Percentiles rank a stretch among this genome's conserved stretches.
phyloP scores from a whole-genome alignment of 2,113 vertebrate genomes.

The Actenoides hombroni region DNA sequence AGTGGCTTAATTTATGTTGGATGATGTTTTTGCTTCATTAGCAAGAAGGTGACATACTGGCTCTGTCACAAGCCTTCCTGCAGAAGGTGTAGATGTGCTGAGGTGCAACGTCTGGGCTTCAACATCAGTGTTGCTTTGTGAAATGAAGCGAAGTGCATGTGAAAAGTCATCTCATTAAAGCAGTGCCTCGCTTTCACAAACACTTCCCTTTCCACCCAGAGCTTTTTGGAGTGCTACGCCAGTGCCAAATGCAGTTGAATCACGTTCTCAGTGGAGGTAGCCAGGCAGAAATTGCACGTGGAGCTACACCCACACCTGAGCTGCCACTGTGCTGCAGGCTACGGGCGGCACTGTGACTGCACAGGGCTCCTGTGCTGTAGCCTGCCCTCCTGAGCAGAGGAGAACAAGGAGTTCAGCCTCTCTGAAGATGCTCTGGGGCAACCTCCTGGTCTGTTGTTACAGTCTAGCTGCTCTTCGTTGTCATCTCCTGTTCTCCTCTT shows the following conservation, averaged over 20 bases:
- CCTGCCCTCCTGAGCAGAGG: background rate
- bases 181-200: background rate
- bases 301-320: accelerated
- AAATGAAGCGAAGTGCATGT: background rate
- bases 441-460: background rate
- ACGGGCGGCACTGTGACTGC: background rate
- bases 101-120: background rate
- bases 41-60: background rate
- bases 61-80: background rate
- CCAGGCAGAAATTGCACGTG: background rate
- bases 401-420: background rate
- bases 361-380: background rate
- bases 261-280: background rate
- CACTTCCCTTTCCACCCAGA: background rate
- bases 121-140: background rate
- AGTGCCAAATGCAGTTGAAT: background rate
- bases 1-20: background rate
- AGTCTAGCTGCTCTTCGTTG: background rate
- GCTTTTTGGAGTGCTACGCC: background rate
- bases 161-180: background rate
- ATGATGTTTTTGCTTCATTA: background rate
- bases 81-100: background rate
- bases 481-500: background rate
- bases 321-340: background rate
- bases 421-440: background rate